Percentiles rank a stretch among this genome's conserved stretches.
Conservation (phyloP, 2,888 invertebrate species). For the Agriopis marginaria region DNA sequence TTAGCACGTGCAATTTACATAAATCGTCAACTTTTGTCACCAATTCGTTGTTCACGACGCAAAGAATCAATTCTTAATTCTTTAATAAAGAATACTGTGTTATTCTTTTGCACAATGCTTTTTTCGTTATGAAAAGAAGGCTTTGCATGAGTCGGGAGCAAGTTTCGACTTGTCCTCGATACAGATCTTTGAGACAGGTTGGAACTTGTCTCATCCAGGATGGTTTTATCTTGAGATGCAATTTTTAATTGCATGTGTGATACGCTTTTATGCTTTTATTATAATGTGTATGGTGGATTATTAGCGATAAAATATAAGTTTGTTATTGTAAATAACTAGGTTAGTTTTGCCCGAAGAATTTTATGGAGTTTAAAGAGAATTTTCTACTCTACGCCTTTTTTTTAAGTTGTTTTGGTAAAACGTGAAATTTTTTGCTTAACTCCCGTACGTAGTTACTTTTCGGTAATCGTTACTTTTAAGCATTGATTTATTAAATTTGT, state of each 20-base stretch:
- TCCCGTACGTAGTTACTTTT: no score
- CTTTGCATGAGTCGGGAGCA: slow-evolving; percentile 47
- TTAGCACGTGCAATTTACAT: slow-evolving; percentile 64
- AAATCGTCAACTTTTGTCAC: slow-evolving; percentile 51
- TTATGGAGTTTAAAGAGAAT: no score
- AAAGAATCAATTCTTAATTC: slow-evolving; percentile 41
- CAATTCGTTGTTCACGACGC: slow-evolving; percentile 48
- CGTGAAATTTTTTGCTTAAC: no score
- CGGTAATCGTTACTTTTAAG: no score
- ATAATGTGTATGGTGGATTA: neutral
- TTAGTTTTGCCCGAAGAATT: no score
- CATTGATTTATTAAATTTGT: no score
- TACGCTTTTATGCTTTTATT: slow-evolving; percentile 5
- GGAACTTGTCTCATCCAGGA: slow-evolving; percentile 60
- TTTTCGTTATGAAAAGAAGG: slow-evolving; percentile 47
- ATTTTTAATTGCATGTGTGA: slow-evolving; percentile 18
- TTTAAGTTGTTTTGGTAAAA: no score
- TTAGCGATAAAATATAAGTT: neutral
- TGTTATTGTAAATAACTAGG: neutral
- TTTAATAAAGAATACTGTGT: slow-evolving; percentile 23
- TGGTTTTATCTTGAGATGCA: slow-evolving; percentile 18
- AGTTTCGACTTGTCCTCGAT: slow-evolving; percentile 63
- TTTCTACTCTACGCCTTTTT: no score
- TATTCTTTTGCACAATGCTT: slow-evolving; percentile 43
- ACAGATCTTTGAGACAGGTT: slow-evolving; percentile 66